Evolutionary conservation across 2,797 vertebrate genomes (phyloP), one percentile per base, ranked within the genome.

Genomic region (Halcyon badia): DNA sequence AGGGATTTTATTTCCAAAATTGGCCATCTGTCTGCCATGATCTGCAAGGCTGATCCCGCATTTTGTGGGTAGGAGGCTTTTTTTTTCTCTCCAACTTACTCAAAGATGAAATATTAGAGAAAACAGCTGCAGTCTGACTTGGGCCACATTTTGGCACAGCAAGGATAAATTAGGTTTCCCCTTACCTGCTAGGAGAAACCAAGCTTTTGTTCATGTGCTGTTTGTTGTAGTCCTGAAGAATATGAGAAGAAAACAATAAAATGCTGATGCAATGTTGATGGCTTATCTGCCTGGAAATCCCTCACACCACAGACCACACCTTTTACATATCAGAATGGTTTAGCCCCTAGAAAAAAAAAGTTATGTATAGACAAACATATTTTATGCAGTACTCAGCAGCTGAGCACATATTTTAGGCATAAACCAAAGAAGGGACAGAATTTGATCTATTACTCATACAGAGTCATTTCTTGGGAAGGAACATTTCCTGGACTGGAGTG

Each of bases 321-420:
- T 68, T 33, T 61, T 13, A 18, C 25, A 24, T 26, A 24, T 26
- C 28, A 37, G 22, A 57, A 69, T 14, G 3, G 31, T 41, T 91
- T 62, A 46, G 5, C 12, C 81, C 6, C 12, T 39, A 41, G 16
- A 24, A 56, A 68, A 78, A 66, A 78, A 77, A n/a, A 7, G n/a
- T 39, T 39, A 26, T 0, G 1, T 25, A 11, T 5, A 41, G 24
- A 11, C 7, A 14, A 57, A 16, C 2, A 3, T 24, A 65, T 69
- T 83, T 86, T 26, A 52, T 33, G 24, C 6, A 61, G 10, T 31
- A 31, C 6, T 31, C 28, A 70, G 37, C 15, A 82, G 6, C 14
- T 61, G 12, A 57, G 24, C 5, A 77, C 82, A 5, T 9, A 7
- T 68, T 64, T 17, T 18, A 78, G 20, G 9, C 48, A 54, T 19